Conservation (phyloP, 2,888 invertebrate species). For the Pristionchus entomophagus region DNA sequence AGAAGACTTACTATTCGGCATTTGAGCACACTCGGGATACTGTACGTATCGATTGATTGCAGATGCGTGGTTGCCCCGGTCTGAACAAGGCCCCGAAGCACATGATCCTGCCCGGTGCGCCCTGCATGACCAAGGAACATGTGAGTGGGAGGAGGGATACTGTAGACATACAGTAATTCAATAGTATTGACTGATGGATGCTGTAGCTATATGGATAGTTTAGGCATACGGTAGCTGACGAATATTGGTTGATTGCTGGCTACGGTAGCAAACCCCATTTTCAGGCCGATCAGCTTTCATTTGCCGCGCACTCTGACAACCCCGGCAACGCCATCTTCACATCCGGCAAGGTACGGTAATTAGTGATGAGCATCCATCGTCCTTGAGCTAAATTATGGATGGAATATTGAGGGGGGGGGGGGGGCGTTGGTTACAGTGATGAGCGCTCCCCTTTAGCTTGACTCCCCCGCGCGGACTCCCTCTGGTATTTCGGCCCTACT, state of each 20-base stretch:
- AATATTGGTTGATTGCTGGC: too few species aligned
- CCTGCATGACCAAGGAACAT: conserved; percentile 48
- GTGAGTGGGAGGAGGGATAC: neutral
- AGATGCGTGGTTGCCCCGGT: conserved; percentile 38
- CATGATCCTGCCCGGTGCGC: neutral
- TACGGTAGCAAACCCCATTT: neutral
- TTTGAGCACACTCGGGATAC: neutral
- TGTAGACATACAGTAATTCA: too few species aligned
- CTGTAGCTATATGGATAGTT: too few species aligned
- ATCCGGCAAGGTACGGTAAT: conserved; percentile 40
- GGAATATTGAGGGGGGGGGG: too few species aligned
- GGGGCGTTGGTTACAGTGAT: too few species aligned
- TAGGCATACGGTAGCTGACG: neutral
- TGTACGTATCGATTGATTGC: neutral
- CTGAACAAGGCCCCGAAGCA: conserved; percentile 9
- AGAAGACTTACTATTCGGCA: too few species aligned
- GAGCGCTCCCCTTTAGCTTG: too few species aligned
- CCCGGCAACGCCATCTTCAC: conserved; percentile 45
- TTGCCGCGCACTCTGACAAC: neutral
- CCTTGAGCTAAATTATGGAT: too few species aligned
- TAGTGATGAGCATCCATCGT: too few species aligned
- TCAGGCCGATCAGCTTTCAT: conserved; percentile 34
- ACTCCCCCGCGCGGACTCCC: too few species aligned
- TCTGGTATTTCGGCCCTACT: too few species aligned
- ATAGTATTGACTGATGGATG: too few species aligned